These are phyloP conservation scores for Limnephilus rhombicus DNA, from an alignment of 2,888 invertebrate genomes.

Conservation along the genomic window DNA sequence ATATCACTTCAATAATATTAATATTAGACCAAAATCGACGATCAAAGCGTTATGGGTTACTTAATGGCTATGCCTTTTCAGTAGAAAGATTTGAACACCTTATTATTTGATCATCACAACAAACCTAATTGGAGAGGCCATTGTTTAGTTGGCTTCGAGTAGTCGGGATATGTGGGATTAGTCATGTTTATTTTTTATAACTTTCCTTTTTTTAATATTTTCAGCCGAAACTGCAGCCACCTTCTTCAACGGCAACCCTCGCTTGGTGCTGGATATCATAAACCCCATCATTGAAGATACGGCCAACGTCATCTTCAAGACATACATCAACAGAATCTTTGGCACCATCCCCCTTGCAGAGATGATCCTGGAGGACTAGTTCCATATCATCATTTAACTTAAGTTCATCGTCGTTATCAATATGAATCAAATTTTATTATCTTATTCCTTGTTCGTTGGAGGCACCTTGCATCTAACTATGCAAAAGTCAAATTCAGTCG, in stretches of 20 bases:
- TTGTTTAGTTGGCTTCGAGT: no score
- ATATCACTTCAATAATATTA: no score
- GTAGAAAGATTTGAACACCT: no score
- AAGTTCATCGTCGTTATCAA: neutral
- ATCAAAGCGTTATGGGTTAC: no score
- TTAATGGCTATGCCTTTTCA: no score
- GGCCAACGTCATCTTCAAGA: slow-evolving; percentile 79
- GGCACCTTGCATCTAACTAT: neutral
- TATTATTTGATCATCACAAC: no score
- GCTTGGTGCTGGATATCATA: slow-evolving; percentile 82
- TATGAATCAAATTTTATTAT: neutral
- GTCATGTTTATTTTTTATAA: neutral
- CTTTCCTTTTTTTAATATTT: neutral
- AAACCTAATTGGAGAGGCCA: no score
- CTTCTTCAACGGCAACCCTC: slow-evolving; percentile 84
- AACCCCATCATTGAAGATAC: slow-evolving; percentile 85
- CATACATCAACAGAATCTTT: slow-evolving; percentile 79
- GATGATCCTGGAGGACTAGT: slow-evolving; percentile 74
- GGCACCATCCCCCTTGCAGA: slow-evolving; percentile 79
- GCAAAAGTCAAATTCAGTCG: no score
- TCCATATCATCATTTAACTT: neutral
- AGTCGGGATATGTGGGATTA: no score
- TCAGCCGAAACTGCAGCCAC: slow-evolving; percentile 82
- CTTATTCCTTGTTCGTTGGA: neutral
- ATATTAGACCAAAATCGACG: no score